Evolutionary conservation across 2,888 invertebrate genomes (phyloP).

Genomic region (Lysandra coridon): DNA sequence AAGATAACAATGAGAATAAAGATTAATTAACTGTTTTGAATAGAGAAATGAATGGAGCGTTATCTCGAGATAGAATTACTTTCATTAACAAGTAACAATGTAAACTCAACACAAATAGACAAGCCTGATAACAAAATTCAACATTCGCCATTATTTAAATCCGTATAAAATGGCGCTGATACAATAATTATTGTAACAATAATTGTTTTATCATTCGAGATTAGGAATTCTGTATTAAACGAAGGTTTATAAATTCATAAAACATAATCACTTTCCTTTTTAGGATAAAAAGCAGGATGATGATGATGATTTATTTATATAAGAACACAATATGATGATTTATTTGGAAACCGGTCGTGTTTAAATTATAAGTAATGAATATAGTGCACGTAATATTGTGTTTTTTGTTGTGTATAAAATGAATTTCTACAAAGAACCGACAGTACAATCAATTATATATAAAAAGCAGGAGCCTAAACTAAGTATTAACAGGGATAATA

Average conservation of each 20-base stretch:
- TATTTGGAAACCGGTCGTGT: too few relatives aligned
- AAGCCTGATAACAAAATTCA: background rate
- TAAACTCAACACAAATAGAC: conserved; percentile 7
- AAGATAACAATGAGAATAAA: conserved; percentile 13
- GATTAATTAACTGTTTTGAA: conserved; percentile 22
- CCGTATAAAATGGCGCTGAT: background rate
- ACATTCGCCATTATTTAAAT: background rate
- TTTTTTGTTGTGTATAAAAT: too few relatives aligned
- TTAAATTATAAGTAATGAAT: too few relatives aligned
- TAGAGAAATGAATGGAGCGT: conserved; percentile 15
- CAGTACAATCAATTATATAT: too few relatives aligned
- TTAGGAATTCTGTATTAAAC: background rate
- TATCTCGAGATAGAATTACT: conserved; percentile 18
- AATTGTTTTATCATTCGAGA: background rate
- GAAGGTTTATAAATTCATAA: background rate
- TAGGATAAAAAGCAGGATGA: too few relatives aligned
- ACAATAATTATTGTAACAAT: background rate
- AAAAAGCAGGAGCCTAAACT: too few relatives aligned
- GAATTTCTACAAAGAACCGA: too few relatives aligned
- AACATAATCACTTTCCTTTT: too few relatives aligned
- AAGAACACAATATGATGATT: too few relatives aligned
- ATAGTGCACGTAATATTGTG: too few relatives aligned
- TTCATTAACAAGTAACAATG: conserved; percentile 16
- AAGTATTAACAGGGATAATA: too few relatives aligned
- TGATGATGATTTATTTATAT: too few relatives aligned